Base-by-base conservation (phyloP, 2,797 vertebrate species). In the Rhadinocentrus ornatus region DNA sequence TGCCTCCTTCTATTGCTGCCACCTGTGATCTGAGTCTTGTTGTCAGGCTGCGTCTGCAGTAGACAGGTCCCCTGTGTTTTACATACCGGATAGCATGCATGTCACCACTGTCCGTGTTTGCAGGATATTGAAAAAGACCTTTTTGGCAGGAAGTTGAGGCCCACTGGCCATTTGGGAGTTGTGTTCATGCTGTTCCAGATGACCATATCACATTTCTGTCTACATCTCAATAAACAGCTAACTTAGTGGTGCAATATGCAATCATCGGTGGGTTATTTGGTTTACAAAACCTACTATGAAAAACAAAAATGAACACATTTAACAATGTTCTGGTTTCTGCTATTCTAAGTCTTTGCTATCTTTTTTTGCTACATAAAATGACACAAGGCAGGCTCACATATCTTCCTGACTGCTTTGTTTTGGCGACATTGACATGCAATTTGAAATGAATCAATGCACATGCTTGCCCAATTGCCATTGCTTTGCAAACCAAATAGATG, bases 61-160 rank as follows among this genome's bases (percentile, higher is more conserved):
- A 78, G 69, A 76, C 44, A 73, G 82, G 32, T 77, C 88, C 78
- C 79, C 75, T 83, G 78, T 80, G 73, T 83, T 62, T 80, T 84
- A 85, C 92, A 63, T 55, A 84, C 75, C 78, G 80, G 83, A 88
- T 88, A 73, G 87, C 88, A 84, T 66, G 84, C 84, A 78, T 35
- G 68, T 77, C 69, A 73, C 78, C 48, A 48, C 76, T 62, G 44
- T 81, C 73, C 60, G 15, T 82, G 81, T 90, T 85, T 87, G 83
- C 92, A 94, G 93, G 93, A 94, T 94, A 94, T 95, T 95, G 93
- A 89, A 89, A 94, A 90, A 88, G 92, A 93, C 92, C 89, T 91
- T 44, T 32, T 84, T 91, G 81, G 86, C 91, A 93, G 93, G 93
- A 95, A 93, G 83, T 63, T 63, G 93, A 90, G 91, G 88, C 91